phyloP scores from a whole-genome alignment of 2,888 invertebrate genomes.

The Erynnis tages region DNA sequence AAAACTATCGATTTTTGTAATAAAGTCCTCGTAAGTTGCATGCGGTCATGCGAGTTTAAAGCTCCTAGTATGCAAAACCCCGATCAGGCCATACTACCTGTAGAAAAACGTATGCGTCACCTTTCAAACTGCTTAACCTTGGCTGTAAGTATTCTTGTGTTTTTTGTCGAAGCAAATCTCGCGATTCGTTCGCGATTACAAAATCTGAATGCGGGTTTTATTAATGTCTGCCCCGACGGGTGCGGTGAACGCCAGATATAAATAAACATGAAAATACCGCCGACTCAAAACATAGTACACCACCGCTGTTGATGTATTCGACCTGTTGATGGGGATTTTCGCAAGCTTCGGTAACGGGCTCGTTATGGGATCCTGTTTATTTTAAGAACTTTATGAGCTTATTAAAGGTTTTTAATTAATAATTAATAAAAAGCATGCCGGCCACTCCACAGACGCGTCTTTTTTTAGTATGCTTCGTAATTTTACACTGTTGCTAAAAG shows the following conservation, averaged over 20 bases:
- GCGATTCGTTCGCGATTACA: conserved; percentile 4
- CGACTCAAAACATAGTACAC: not conserved
- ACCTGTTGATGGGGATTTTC: not conserved
- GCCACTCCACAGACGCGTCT: too few relatives aligned
- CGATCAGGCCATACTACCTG: too few relatives aligned
- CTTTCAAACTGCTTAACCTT: conserved; percentile 13
- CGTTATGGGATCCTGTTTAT: too few relatives aligned
- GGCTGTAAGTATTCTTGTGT: conserved; percentile 14
- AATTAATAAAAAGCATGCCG: too few relatives aligned
- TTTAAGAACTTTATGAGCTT: too few relatives aligned
- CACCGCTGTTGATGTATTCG: not conserved
- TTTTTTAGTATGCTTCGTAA: too few relatives aligned
- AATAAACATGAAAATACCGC: conserved; percentile 8
- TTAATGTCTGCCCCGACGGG: conserved; percentile 4
- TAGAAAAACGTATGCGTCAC: conserved; percentile 3
- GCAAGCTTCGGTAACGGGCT: not conserved
- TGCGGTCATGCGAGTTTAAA: too few relatives aligned
- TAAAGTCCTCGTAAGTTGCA: too few relatives aligned
- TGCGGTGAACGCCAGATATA: conserved; percentile 13
- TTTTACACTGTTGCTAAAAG: too few relatives aligned
- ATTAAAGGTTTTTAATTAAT: too few relatives aligned
- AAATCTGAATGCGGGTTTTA: not conserved
- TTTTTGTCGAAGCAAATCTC: not conserved
- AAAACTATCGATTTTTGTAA: too few relatives aligned
- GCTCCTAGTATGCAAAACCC: too few relatives aligned